Base-by-base conservation (phyloP, 2,113 vertebrate genomes). In the Callaeas wilsoni region DNA sequence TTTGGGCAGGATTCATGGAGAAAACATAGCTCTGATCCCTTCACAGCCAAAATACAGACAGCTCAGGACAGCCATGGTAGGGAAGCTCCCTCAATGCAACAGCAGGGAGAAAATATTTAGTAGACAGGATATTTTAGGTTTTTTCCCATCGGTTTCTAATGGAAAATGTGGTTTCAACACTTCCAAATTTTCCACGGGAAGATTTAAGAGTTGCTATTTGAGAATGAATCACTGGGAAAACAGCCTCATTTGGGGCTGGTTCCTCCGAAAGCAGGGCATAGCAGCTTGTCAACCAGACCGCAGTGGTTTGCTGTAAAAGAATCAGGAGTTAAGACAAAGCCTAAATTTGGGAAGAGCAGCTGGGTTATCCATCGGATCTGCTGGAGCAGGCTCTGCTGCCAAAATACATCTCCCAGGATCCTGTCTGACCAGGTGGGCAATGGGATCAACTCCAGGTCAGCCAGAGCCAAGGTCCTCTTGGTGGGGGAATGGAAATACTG, bases 161-260 rank as follows among this genome's bases (percentile, higher is more conserved):
- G 68, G 92, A 84, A 97, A 86, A 64, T 64, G 50, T 70, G 76
- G 71, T 89, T 95, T 96, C 79, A 55, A 92, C 44, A 50, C 59
- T 93, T 74, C 32, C n/a, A 26, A 10, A 32, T 56, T 83, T 92
- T 90, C 90, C 79, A 74, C 57, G 88, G 90, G 80, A 94, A 92
- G 90, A 86, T 60, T n/a, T 59, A 59, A 42, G 27, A 20, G 6
- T 67, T 90, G 63, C 37, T 77, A 9, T 67, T 71, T 57, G 59
- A 26, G 80, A 70, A 69, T 94, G 87, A 93, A 83, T 86, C 85
- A 96, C 44, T 74, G 64, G 76, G 93, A 86, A 94, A 92, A 59
- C 47, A 91, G 52, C 42, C 59, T n/a, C 2, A 0, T 63, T 71
- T 59, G 41, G 47, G 76, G 21, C 18, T 78, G 49, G 19, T 6